These are phyloP conservation scores for Chelon labrosus DNA, from an alignment of 2,797 vertebrate species.

Conservation along the genomic window DNA sequence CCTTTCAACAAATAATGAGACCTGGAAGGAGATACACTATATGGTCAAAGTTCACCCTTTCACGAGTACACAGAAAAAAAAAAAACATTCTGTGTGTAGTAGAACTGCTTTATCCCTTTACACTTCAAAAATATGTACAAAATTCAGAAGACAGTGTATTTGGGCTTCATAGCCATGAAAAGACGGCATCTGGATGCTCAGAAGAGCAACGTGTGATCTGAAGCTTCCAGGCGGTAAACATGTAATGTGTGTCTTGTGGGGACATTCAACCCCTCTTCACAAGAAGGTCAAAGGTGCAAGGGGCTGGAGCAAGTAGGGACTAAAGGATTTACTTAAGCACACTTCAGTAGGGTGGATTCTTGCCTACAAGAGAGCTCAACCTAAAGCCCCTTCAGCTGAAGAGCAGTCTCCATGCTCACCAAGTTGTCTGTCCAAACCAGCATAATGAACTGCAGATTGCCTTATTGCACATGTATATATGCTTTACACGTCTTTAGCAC, in stretches of 20 bases:
- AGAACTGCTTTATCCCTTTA: conserved; percentile 31
- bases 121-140: conserved; percentile 25
- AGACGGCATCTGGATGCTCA: background rate
- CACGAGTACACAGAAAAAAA: conserved; percentile 25
- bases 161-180: conserved; percentile 16
- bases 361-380: conserved; percentile 46
- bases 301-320: conserved; percentile 2
- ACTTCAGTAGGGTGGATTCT: conserved; percentile 50
- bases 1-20: conserved; percentile 67
- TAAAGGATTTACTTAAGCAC: conserved; percentile 62
- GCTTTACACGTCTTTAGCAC: background rate
- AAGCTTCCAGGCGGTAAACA: conserved; percentile 36
- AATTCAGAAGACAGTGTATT: background rate
- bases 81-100: conserved; percentile 19
- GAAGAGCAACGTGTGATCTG: conserved; percentile 6
- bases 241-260: conserved; percentile 16
- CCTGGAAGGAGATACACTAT: conserved; percentile 51
- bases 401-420: conserved; percentile 26
- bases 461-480: background rate
- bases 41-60: conserved; percentile 61
- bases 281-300: conserved; percentile 60
- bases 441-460: conserved; percentile 28
- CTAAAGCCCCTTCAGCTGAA: conserved; percentile 46
- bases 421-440: conserved; percentile 37
- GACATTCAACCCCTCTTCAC: conserved; percentile 18